Evolutionary conservation across 2,888 invertebrate species (phyloP).

Genomic region (Adelognathus sp.): DNA sequence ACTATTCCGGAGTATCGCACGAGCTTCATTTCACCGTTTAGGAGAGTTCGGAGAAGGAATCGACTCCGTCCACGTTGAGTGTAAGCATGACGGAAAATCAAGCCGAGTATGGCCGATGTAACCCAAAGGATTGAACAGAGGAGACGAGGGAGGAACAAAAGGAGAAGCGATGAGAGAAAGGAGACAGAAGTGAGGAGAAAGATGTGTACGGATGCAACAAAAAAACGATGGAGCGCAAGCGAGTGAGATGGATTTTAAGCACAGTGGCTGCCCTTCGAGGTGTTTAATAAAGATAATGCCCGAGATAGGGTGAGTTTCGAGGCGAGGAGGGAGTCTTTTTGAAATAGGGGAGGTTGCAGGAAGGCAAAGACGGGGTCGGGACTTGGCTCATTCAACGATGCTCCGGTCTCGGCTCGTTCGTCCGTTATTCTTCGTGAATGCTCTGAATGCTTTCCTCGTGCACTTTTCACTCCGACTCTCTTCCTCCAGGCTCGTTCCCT

Average conservation of each 20-base stretch:
- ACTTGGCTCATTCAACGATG: constrained; percentile 76
- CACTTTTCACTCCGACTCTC: constrained; percentile 57
- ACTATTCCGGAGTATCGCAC: constrained; percentile 28
- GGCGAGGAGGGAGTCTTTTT: constrained; percentile 14
- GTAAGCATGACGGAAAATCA: constrained; percentile 21
- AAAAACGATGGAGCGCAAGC: background rate
- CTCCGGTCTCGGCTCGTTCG: constrained; percentile 69
- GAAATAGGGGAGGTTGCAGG: constrained; percentile 39
- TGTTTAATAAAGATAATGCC: constrained; percentile 81
- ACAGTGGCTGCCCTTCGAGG: constrained; percentile 71
- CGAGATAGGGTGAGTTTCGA: constrained; percentile 73
- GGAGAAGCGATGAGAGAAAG: background rate
- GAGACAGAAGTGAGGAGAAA: background rate
- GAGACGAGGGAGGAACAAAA: background rate
- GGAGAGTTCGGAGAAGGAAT: background rate
- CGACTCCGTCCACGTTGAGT: background rate
- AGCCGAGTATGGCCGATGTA: background rate
- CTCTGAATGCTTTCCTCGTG: constrained; percentile 75
- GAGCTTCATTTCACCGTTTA: constrained; percentile 47
- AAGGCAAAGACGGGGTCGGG: constrained; percentile 69
- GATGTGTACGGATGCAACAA: background rate
- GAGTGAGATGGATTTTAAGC: constrained; percentile 49
- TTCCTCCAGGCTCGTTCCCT: constrained; percentile 49
- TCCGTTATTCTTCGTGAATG: constrained; percentile 78
- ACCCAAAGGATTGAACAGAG: constrained; percentile 1